Evolutionary conservation across 2,888 invertebrate genomes (phyloP).

Genomic region (Elegia similella): DNA sequence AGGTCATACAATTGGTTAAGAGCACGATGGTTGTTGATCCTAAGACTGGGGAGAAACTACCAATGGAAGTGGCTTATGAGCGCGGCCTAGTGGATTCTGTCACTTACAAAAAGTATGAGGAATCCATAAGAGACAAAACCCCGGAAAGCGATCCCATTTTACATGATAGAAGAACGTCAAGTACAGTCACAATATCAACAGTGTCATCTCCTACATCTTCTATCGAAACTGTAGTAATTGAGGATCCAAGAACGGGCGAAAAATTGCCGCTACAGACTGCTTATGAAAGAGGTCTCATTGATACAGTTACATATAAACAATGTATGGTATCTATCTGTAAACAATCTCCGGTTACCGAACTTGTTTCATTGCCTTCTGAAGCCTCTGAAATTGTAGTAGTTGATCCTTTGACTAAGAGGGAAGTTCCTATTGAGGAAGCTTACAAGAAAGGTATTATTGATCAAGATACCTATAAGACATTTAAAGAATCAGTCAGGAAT

Average conservation of each 20-base stretch:
- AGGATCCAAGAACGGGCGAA: conserved; percentile 90
- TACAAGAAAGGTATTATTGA: conserved; percentile 70
- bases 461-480: conserved; percentile 71
- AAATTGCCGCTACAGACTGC: conserved; percentile 90
- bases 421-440: conserved; percentile 87
- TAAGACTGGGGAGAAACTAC: conserved; percentile 89
- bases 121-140: conserved; percentile 62
- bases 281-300: conserved; percentile 82
- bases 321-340: conserved; percentile 23
- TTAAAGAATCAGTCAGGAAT: conserved; percentile 61
- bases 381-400: conserved; percentile 56
- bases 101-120: conserved; percentile 77
- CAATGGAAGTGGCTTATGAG: conserved; percentile 90
- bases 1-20: conserved; percentile 85
- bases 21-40: conserved; percentile 88
- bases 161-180: not conserved
- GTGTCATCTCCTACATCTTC: conserved; percentile 37
- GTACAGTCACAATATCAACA: conserved; percentile 39
- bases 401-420: conserved; percentile 89
- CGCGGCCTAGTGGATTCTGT: conserved; percentile 85
- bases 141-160: conserved; percentile 42
- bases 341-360: conserved; percentile 33
- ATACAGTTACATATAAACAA: conserved; percentile 35
- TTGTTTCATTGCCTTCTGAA: conserved; percentile 63
- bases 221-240: conserved; percentile 73